Evolutionary conservation across 2,797 vertebrate species (phyloP), one percentile per base, ranked within the genome.

Genomic region (Crenichthys baileyi): DNA sequence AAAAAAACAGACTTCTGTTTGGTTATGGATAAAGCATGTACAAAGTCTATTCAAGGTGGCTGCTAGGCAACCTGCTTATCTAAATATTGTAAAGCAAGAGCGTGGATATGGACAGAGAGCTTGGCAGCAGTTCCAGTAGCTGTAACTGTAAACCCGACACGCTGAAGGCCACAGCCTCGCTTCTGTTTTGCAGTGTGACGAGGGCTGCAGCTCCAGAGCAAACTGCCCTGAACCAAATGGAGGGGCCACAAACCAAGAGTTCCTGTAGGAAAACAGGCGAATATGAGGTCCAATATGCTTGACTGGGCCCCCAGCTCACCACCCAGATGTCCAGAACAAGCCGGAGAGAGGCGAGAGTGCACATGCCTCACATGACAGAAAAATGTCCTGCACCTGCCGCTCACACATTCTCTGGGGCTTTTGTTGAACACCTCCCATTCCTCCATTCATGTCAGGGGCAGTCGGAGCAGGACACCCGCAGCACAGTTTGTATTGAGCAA

Each of bases 11-110:
- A 75, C 79, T 76, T 78, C 56, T 90, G 87, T 91, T 91, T 92
- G 85, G 91, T 86, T 91, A 81, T 82, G 83, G 77, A 84, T 86
- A 87, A 87, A 82, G 41, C 77, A 68, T 79, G 90, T 83, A 73
- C 88, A 93, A 90, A 91, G 91, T 93, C 88, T 89, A 88, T 81
- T 90, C 85, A 84, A 72, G 39, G 9, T 15, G 44, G 83, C 87
- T 92, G 85, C 93, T 91, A 90, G 85, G 90, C 89, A 93, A 93
- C 90, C 61, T 31, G 81, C 91, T 93, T 94, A 94, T 94, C 92
- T 93, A 94, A 94, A 95, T 93, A 94, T 92, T 92, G 93, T 90
- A 91, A 91, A 93, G 92, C 90, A 91, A 80, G 83, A 87, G 78
- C 74, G 48, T 79, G 26, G 84, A 92, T 85, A 88, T 0, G 4